These are phyloP conservation scores for Tortricodes alternella DNA, from an alignment of 2,888 invertebrate species.

Conservation along the genomic window DNA sequence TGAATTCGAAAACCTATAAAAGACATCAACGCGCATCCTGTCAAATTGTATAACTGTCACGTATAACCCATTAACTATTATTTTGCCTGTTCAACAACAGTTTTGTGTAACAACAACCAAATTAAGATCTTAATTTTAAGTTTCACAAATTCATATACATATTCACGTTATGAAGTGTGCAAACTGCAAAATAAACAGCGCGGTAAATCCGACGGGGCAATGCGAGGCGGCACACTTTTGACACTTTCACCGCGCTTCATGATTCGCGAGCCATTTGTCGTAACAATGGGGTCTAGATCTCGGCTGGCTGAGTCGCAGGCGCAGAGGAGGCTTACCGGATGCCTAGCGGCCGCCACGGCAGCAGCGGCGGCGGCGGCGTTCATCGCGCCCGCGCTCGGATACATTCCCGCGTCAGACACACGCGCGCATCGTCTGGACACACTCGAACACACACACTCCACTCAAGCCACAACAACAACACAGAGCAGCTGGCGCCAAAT, in stretches of 20 bases:
- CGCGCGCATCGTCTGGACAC: conserved; percentile 69
- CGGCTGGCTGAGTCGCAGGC: neutral
- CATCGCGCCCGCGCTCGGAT: conserved; percentile 92
- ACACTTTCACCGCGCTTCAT: conserved; percentile 38
- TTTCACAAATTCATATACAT: conserved; percentile 7
- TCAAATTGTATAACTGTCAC: too few species aligned
- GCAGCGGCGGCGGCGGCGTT: conserved; percentile 93
- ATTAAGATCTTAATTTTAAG: neutral
- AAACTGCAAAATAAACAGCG: conserved; percentile 12
- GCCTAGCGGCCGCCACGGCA: conserved; percentile 92
- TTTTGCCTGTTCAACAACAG: too few species aligned
- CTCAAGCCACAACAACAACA: conserved; percentile 64
- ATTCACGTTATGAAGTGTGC: conserved; percentile 11
- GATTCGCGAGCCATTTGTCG: conserved; percentile 36
- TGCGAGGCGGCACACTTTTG: neutral
- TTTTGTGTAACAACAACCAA: neutral
- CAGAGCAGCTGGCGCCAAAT: conserved; percentile 54
- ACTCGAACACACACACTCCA: conserved; percentile 74
- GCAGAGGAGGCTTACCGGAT: conserved; percentile 86
- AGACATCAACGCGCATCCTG: conserved; percentile 30
- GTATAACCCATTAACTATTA: too few species aligned
- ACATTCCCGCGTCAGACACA: conserved; percentile 87
- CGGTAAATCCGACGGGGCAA: neutral
- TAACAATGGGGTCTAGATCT: conserved; percentile 33
- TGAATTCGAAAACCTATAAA: neutral